Conservation (phyloP, 1,140 invertebrate species). For the Helicorthomorpha holstii region DNA sequence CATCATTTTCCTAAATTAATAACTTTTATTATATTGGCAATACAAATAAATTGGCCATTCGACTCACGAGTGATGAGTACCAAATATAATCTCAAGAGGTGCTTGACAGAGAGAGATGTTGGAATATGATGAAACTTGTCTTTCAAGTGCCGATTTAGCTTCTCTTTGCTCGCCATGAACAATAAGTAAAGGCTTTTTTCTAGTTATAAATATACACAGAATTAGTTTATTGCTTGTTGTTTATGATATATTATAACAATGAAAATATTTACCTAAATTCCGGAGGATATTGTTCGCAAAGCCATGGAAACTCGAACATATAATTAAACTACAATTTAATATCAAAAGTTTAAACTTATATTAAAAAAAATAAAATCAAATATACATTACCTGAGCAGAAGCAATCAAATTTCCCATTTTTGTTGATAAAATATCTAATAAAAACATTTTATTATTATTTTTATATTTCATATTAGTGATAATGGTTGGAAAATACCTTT, state of each 20-base stretch:
- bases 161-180: conserved; percentile 55
- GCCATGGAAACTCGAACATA: conserved; percentile 4
- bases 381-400: background rate
- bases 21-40: background rate
- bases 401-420: background rate
- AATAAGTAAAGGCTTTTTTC: conserved; percentile 50
- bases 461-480: background rate
- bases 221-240: background rate
- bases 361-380: background rate
- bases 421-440: conserved; percentile 2
- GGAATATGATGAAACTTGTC: conserved; percentile 17
- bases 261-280: conserved; percentile 4
- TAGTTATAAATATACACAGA: too few relatives aligned
- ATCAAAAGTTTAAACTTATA: background rate
- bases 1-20: conserved; percentile 60
- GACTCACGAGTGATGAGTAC: conserved; percentile 70
- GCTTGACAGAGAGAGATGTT: conserved; percentile 28
- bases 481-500: background rate
- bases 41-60: background rate
- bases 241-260: background rate
- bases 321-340: conserved; percentile 4
- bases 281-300: conserved; percentile 4
- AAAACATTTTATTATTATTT: background rate
- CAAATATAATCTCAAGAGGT: conserved; percentile 54
- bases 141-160: conserved; percentile 19